A percentile compares a stretch with the other conserved stretches of the same genome.
Evolutionary conservation across 2,888 invertebrate species (phyloP).

Genomic region (Tetheella fluctuosa): DNA sequence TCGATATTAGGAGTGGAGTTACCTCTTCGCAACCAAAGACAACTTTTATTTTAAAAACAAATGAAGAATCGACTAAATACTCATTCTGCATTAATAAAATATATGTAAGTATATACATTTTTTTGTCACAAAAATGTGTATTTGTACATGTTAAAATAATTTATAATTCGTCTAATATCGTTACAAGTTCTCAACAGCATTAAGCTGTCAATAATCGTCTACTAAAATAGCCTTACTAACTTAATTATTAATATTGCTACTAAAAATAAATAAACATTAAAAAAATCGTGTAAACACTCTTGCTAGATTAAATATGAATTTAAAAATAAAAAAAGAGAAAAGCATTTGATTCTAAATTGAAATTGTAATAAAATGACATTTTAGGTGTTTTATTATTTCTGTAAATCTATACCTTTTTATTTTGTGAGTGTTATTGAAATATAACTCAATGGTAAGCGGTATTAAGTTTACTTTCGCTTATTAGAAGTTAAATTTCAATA

Average conservation of each 20-base stretch:
- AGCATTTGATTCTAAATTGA: constrained; percentile 83
- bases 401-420: constrained; percentile 33
- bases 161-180: constrained; percentile 48
- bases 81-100: neutral
- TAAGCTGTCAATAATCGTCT: constrained; percentile 62
- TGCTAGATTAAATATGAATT: constrained; percentile 80
- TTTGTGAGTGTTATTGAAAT: constrained; percentile 31
- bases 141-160: neutral
- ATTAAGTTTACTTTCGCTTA: constrained; percentile 23
- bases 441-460: constrained; percentile 29
- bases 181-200: constrained; percentile 48
- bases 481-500: constrained; percentile 23
- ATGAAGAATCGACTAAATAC: neutral
- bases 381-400: constrained; percentile 66
- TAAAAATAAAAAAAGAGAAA: constrained; percentile 57
- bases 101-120: neutral
- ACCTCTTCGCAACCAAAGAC: constrained; percentile 15
- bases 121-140: neutral
- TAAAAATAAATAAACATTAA: constrained; percentile 54
- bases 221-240: constrained; percentile 83
- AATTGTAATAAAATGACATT: constrained; percentile 79
- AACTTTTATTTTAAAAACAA: neutral
- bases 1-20: constrained; percentile 50
- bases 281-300: constrained; percentile 66
- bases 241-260: constrained; percentile 70